phyloP scores from a whole-genome alignment of 1,140 invertebrate species.

The Laupala kohalensis region DNA sequence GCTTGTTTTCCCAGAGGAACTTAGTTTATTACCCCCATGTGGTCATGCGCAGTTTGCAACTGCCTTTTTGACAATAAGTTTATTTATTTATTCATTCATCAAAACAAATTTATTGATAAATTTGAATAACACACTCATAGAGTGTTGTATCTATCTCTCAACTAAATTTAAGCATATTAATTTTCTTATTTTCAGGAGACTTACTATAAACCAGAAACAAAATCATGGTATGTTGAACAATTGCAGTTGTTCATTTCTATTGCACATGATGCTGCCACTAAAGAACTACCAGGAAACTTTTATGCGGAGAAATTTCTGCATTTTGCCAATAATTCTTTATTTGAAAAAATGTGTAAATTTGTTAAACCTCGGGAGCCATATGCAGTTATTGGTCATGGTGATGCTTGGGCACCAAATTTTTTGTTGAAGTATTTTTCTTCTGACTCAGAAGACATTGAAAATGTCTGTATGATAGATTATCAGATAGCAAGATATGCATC shows the following conservation, averaged over 20 bases:
- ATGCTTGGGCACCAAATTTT: slow-evolving; percentile 62
- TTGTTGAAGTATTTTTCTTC: slow-evolving; percentile 31
- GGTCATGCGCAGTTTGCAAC: no score
- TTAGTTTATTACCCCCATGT: no score
- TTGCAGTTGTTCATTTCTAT: slow-evolving; percentile 37
- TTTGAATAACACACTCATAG: no score
- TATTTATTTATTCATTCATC: no score
- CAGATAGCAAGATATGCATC: slow-evolving; percentile 46
- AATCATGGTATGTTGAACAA: slow-evolving; percentile 47
- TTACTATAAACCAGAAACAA: slow-evolving; percentile 40
- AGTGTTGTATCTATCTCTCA: no score
- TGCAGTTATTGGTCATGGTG: slow-evolving; percentile 51
- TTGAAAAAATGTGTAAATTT: background rate
- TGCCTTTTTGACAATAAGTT: no score
- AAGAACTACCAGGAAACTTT: slow-evolving; percentile 42
- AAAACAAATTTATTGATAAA: no score
- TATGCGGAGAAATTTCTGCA: slow-evolving; percentile 40
- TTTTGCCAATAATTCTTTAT: slow-evolving; percentile 32
- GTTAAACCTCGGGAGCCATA: slow-evolving; percentile 12
- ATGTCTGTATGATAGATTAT: slow-evolving; percentile 51
- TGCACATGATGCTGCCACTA: slow-evolving; percentile 44
- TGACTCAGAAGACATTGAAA: slow-evolving; percentile 30
- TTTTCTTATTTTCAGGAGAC: slow-evolving; percentile 28
- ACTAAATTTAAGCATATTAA: no score
- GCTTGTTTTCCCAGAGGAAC: no score